Conservation (phyloP, 1,140 invertebrate genomes). For the Paracyclopina nana region DNA sequence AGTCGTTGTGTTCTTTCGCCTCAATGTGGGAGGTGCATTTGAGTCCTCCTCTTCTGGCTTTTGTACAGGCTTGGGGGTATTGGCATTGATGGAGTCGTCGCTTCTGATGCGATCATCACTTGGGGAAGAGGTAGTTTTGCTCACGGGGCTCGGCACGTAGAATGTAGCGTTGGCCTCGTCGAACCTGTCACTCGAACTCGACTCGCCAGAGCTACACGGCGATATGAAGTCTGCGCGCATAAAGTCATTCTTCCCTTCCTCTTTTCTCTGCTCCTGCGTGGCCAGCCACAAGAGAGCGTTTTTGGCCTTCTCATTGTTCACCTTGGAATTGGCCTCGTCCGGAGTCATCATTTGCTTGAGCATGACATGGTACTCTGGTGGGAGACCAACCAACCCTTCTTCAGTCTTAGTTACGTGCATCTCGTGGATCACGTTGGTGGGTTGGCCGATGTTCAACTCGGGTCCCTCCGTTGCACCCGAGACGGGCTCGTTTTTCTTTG, state of each 20-base stretch:
- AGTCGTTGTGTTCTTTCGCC: not conserved
- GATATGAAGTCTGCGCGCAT: not conserved
- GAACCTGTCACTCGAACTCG: not conserved
- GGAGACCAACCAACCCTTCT: not conserved
- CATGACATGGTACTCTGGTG: not conserved
- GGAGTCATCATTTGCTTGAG: not conserved
- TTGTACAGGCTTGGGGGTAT: not conserved
- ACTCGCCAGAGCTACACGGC: not conserved
- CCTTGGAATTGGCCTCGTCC: not conserved
- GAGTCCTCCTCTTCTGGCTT: not conserved
- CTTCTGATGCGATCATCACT: not conserved
- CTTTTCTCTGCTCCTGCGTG: not conserved
- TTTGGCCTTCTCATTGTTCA: not conserved
- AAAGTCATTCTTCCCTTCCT: not conserved
- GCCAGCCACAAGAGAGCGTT: not conserved
- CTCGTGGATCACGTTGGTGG: not conserved
- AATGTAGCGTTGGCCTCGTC: not conserved
- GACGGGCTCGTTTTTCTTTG: no score
- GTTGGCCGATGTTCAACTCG: not conserved
- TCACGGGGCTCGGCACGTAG: not conserved
- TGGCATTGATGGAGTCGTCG: not conserved
- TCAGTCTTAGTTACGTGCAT: not conserved
- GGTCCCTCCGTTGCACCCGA: no score
- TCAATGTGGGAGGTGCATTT: not conserved
- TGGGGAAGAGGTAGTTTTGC: not conserved